A percentile compares a stretch with the other conserved stretches of the same genome.
Conservation (phyloP, 2,888 invertebrate species). For the Didymodactylos carnosus region DNA sequence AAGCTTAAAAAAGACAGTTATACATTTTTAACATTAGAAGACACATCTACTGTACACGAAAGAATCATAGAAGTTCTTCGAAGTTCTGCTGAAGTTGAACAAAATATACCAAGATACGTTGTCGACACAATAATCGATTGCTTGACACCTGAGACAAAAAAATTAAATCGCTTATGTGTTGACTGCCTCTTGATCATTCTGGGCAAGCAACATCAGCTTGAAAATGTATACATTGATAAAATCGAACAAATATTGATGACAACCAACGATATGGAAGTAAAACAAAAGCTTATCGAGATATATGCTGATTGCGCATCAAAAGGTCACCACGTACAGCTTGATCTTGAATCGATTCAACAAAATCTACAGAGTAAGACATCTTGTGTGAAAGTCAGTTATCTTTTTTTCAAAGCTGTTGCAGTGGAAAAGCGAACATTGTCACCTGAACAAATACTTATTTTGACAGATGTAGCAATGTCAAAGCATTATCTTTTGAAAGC, state of each 20-base stretch:
- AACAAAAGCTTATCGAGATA: neutral
- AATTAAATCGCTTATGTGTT: neutral
- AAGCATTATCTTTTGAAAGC: neutral
- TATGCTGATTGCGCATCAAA: neutral
- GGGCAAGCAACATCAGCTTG: neutral
- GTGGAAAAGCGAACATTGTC: neutral
- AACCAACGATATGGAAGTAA: neutral
- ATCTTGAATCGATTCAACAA: neutral
- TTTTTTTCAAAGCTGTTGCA: neutral
- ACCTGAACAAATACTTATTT: neutral
- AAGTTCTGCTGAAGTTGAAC: neutral
- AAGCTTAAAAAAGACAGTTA: too few species aligned
- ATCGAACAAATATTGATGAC: neutral
- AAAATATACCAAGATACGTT: neutral
- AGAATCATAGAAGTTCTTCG: too few species aligned
- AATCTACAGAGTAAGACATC: neutral
- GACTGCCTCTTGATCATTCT: neutral
- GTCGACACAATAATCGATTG: neutral
- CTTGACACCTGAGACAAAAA: neutral
- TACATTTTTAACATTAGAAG: too few species aligned
- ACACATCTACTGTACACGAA: too few species aligned
- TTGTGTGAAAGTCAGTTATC: neutral
- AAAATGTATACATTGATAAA: neutral
- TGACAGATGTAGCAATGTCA: neutral
- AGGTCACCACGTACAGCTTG: neutral